Conservation (phyloP, 2,888 invertebrate species). For the Elgonia sp. region DNA sequence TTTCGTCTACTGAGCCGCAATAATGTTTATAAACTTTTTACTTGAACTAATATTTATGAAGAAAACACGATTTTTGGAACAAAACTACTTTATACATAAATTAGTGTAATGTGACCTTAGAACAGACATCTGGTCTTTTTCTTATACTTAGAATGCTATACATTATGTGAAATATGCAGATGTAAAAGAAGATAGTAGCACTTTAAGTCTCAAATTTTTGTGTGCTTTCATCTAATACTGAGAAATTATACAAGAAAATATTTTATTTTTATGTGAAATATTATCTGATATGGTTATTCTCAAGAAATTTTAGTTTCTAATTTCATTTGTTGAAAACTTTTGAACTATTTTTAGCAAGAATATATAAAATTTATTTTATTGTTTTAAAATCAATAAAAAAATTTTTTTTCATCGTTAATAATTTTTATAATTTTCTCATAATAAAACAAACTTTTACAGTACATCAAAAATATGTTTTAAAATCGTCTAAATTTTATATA, state of each 20-base stretch:
- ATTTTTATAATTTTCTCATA: too few relatives aligned
- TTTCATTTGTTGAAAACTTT: too few relatives aligned
- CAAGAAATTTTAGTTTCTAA: too few relatives aligned
- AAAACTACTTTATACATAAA: slow-evolving; percentile 54
- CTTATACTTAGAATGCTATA: slow-evolving; percentile 59
- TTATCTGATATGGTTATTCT: neutral
- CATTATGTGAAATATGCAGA: slow-evolving; percentile 69
- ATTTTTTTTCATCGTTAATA: too few relatives aligned
- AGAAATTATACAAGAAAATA: slow-evolving; percentile 18
- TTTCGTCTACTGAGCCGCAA: neutral
- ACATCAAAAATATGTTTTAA: too few relatives aligned
- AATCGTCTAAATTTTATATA: too few relatives aligned
- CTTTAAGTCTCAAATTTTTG: slow-evolving; percentile 41
- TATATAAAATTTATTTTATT: too few relatives aligned
- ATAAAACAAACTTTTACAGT: too few relatives aligned
- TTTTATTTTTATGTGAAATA: slow-evolving; percentile 10
- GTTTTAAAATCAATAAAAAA: too few relatives aligned
- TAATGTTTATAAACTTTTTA: slow-evolving; percentile 43
- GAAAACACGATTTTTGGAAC: slow-evolving; percentile 60
- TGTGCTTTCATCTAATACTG: slow-evolving; percentile 11
- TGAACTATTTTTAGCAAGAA: too few relatives aligned
- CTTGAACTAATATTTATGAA: slow-evolving; percentile 48
- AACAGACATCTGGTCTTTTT: slow-evolving; percentile 66
- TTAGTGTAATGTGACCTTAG: slow-evolving; percentile 63
- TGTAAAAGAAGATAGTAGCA: slow-evolving; percentile 62